Conservation (phyloP, 2,113 vertebrate genomes). For the Turdus rufiventris region DNA sequence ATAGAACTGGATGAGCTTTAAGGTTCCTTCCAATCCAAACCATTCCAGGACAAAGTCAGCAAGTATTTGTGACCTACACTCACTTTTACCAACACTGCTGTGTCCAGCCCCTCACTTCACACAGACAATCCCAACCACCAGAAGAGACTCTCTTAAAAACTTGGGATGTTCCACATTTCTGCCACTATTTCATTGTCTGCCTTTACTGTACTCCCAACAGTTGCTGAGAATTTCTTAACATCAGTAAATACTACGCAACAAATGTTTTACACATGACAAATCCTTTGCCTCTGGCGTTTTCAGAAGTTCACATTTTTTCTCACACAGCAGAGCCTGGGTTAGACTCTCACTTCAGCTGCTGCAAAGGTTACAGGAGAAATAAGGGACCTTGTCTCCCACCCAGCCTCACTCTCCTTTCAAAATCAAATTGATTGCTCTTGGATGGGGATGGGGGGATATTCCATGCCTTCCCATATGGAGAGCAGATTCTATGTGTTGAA, state of each 20-base stretch:
- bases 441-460: background rate
- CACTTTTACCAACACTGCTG: background rate
- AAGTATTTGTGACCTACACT: background rate
- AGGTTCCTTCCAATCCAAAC: background rate
- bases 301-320: background rate
- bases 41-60: background rate
- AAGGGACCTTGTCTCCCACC: background rate
- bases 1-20: background rate
- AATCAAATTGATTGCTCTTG: background rate
- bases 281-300: background rate
- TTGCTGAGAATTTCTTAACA: background rate
- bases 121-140: background rate
- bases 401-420: background rate
- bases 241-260: background rate
- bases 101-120: accelerated
- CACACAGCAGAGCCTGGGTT: background rate
- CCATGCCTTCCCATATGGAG: background rate
- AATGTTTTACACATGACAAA: background rate
- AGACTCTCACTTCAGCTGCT: background rate
- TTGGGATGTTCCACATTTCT: background rate
- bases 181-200: background rate
- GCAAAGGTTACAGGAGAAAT: background rate
- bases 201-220: background rate
- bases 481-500: background rate
- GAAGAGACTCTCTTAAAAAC: background rate